Evolutionary conservation across 2,888 invertebrate species (phyloP), one percentile per base, ranked within the genome.

Genomic region (Pteria penguin): DNA sequence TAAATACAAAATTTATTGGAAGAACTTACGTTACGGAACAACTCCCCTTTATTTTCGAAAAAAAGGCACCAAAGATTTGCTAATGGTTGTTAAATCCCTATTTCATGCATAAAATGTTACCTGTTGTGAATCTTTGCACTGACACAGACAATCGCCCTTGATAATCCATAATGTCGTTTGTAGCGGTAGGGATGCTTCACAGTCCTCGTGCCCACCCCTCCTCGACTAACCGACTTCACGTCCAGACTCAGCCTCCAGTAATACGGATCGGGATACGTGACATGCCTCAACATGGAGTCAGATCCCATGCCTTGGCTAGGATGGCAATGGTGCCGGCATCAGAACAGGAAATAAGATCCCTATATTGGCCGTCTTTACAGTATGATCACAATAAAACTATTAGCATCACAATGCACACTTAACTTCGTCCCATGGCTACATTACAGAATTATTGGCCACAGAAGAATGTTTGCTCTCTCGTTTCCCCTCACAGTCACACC

Each of bases 111-210:
- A 18, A n/a, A n/a, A n/a, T n/a, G n/a, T 54, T 67, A 67, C 67
- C 76, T 77, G 54, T 73, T 73, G 31, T 77, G 76, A 45, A 77
- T 77, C 65, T 77, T 77, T 33, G 76, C 76, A 73, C 76, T 77
- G 27, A 72, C 73, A 73, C 76, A 77, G 2, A 73, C 73, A 33
- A 77, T 77, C n/a, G 76, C 69, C 45, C 65, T 62, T 3, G 76
- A 68, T 4, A 77, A 61, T 24, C 76, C 76, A 73, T 77, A 77
- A 45, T 75, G 63, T 57, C 62, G 69, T 22, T 60, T 67, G 27
- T 67, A 45, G 4, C 61, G 52, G n/a, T 67, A 54, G 0, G 73
- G 73, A 14, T 67, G 24, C 27, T 60, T 54, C 31, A 73, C 32
- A 32, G 60, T 67, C 22, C 61, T 26, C 8, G 61, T 58, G 22